phyloP scores from a whole-genome alignment of 2,888 invertebrate genomes.

The Agapostemon virescens region DNA sequence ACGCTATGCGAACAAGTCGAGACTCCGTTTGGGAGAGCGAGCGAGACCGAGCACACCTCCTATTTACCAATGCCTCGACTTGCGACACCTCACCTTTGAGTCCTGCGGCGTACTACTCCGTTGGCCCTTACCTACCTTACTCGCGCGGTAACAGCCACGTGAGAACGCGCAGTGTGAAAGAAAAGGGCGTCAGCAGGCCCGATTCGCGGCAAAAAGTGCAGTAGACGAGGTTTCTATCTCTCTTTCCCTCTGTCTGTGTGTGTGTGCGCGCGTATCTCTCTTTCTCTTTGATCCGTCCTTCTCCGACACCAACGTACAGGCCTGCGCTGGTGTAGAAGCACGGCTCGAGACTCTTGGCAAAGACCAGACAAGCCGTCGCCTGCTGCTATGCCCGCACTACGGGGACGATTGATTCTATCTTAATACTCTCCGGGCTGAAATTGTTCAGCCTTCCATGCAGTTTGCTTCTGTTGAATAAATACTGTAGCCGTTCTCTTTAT shows the following conservation, averaged over 20 bases:
- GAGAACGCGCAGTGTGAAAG: slow-evolving; percentile 40
- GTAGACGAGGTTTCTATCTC: slow-evolving; percentile 8
- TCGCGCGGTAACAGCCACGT: slow-evolving; percentile 14
- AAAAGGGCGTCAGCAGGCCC: slow-evolving; percentile 37
- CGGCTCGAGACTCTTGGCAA: slow-evolving; percentile 42
- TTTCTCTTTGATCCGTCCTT: slow-evolving; percentile 32
- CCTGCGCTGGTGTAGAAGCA: slow-evolving; percentile 6
- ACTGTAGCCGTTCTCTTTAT: neutral
- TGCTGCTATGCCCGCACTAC: slow-evolving; percentile 34
- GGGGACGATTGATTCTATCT: slow-evolving; percentile 51
- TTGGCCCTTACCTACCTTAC: slow-evolving; percentile 55
- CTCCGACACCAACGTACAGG: slow-evolving; percentile 6
- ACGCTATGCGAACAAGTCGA: slow-evolving; percentile 17
- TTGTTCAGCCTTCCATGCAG: slow-evolving; percentile 41
- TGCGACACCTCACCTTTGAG: slow-evolving; percentile 55
- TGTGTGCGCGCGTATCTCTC: too few species aligned
- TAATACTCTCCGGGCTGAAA: slow-evolving; percentile 37
- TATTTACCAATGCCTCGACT: slow-evolving; percentile 55
- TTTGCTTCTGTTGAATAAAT: slow-evolving; percentile 49
- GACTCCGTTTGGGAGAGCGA: slow-evolving; percentile 31
- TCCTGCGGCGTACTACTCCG: slow-evolving; percentile 17
- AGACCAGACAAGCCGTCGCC: slow-evolving; percentile 51
- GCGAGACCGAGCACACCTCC: slow-evolving; percentile 41
- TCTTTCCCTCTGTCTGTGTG: neutral
- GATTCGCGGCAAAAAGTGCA: slow-evolving; percentile 44